Percentiles rank a stretch among this genome's conserved stretches.
Conservation (phyloP, 1,140 invertebrate species). For the Aphelenchoides fujianensis region DNA sequence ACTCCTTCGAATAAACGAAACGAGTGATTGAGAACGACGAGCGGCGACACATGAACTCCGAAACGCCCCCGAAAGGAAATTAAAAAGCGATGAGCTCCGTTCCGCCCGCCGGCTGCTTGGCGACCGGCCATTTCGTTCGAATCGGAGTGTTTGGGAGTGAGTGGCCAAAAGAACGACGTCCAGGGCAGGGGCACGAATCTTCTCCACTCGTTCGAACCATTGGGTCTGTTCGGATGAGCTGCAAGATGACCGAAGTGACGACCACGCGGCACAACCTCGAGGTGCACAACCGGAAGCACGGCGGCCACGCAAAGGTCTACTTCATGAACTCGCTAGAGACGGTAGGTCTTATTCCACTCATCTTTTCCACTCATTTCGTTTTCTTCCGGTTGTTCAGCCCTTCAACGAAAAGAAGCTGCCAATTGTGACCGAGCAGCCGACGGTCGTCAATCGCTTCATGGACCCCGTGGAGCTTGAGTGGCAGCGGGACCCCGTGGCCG, state of each 20-base stretch:
- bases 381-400: not conserved
- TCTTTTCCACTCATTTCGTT: too few relatives aligned
- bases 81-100: not conserved
- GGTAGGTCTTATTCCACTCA: not conserved
- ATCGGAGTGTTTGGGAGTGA: not conserved
- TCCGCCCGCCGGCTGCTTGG: not conserved
- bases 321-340: not conserved
- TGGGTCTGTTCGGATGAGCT: not conserved
- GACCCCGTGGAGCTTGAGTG: not conserved
- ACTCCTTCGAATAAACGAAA: not conserved
- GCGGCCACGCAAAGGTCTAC: not conserved
- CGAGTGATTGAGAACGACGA: not conserved
- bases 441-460: conserved; percentile 2
- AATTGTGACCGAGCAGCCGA: not conserved
- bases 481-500: not conserved
- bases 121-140: not conserved
- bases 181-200: too few relatives aligned
- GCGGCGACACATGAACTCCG: not conserved
- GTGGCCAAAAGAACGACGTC: not conserved
- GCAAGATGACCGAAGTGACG: not conserved
- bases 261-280: not conserved
- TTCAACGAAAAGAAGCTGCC: not conserved
- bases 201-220: not conserved
- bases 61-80: not conserved
- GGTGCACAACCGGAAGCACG: not conserved